These are phyloP conservation scores for Drosophila phalerata DNA, from an alignment of 2,888 invertebrate species.

Conservation along the genomic window DNA sequence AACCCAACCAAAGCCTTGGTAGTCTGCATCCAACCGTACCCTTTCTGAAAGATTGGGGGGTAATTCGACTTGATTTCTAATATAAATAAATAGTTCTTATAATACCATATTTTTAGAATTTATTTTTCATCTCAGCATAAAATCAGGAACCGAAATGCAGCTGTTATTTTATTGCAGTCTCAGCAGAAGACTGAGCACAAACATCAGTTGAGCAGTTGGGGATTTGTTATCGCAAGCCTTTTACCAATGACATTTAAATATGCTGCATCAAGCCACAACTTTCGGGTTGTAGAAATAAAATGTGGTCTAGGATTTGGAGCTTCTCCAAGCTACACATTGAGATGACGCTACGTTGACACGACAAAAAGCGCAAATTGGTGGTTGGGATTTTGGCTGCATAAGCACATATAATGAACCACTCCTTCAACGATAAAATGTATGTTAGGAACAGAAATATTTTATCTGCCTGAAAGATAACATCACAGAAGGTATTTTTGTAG, in stretches of 20 bases:
- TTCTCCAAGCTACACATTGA: conserved; percentile 9
- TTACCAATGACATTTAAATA: conserved; percentile 73
- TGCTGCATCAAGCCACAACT: conserved; percentile 63
- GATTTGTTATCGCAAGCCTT: conserved; percentile 50
- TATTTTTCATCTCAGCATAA: no score
- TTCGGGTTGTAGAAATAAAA: conserved; percentile 53
- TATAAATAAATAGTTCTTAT: no score
- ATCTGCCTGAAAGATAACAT: conserved; percentile 43
- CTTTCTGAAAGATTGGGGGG: no score
- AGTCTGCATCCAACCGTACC: no score
- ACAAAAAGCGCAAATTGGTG: conserved; percentile 70
- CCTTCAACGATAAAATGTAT: conserved; percentile 12
- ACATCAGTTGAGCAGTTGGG: conserved; percentile 35
- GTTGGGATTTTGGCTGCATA: conserved; percentile 16
- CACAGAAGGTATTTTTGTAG: conserved; percentile 55
- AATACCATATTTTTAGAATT: no score
- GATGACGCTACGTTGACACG: conserved; percentile 37
- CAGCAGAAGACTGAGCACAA: conserved; percentile 46
- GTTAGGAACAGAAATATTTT: conserved; percentile 41
- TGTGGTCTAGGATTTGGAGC: conserved; percentile 32
- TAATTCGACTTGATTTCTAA: no score
- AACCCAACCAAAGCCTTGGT: no score
- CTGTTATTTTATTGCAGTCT: conserved; percentile 64
- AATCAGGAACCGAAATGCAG: not conserved
- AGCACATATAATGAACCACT: not conserved